Conservation (phyloP, 2,888 invertebrate genomes). For the Melieria picta region DNA sequence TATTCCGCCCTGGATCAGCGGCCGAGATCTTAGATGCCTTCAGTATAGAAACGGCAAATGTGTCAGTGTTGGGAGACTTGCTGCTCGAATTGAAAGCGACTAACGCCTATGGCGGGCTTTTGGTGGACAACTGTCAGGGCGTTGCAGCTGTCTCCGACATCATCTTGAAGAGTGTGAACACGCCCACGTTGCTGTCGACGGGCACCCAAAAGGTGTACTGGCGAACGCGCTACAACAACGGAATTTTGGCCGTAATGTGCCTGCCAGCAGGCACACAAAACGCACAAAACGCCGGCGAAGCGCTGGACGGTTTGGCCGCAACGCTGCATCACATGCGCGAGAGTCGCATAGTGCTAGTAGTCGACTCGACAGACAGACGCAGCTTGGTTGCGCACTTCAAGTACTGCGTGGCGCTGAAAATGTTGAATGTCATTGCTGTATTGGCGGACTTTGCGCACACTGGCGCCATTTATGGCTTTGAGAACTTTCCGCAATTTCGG, state of each 20-base stretch:
- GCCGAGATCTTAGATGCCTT: no score
- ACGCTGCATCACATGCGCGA: constrained; percentile 2
- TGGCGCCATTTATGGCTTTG: background rate
- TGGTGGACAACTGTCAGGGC: background rate
- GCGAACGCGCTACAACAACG: background rate
- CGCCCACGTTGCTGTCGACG: background rate
- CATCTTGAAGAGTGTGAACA: background rate
- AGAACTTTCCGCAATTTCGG: constrained; percentile 1
- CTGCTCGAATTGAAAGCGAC: background rate
- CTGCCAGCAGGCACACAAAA: background rate
- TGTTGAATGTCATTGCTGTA: constrained; percentile 3
- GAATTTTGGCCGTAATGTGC: background rate
- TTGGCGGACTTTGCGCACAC: background rate
- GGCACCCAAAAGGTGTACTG: background rate
- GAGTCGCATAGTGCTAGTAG: background rate
- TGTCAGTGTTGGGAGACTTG: background rate
- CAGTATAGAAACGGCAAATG: no score
- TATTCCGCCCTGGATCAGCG: no score
- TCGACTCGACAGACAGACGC: background rate
- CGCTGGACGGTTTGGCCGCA: background rate
- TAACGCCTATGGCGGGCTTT: background rate
- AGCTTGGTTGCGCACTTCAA: background rate
- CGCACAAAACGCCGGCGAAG: background rate
- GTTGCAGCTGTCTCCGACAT: background rate
- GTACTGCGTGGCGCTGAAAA: background rate